Evolutionary conservation across 2,113 vertebrate genomes (phyloP).

Genomic region (Columba janthina): DNA sequence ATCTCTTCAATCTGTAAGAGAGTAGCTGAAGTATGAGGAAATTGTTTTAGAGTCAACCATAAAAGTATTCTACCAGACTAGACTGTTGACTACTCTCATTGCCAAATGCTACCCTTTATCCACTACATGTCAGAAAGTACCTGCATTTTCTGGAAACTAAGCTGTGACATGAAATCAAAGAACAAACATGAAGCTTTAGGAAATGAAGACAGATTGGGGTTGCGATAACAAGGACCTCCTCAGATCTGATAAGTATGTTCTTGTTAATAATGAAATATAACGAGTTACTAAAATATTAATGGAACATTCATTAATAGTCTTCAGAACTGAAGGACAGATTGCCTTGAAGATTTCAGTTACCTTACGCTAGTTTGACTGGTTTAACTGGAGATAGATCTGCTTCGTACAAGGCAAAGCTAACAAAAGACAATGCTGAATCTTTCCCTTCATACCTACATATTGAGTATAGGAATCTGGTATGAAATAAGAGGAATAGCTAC

Average conservation of each 20-base stretch:
- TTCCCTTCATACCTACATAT: not conserved
- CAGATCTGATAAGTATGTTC: constrained; percentile 19
- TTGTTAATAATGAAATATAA: constrained; percentile 40
- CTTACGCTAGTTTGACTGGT: not conserved
- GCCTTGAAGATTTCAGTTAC: constrained; percentile 13
- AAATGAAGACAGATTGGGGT: constrained; percentile 26
- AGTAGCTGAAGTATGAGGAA: not conserved
- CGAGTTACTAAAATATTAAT: constrained; percentile 26
- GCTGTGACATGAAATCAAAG: constrained; percentile 14
- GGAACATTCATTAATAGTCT: constrained; percentile 2
- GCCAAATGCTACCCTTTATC: not conserved
- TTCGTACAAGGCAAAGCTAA: not conserved
- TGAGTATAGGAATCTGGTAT: not conserved
- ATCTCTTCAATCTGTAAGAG: not conserved
- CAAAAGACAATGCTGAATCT: not conserved
- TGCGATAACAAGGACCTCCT: constrained; percentile 19
- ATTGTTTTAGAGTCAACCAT: not conserved
- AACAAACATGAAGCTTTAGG: constrained; percentile 2
- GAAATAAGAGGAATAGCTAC: not conserved
- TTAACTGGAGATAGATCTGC: not conserved
- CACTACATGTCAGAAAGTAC: not conserved
- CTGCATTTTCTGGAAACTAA: not conserved
- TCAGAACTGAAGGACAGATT: constrained; percentile 22
- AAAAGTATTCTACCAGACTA: not conserved
- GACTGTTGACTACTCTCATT: not conserved